Percentiles rank a stretch among this genome's conserved stretches.
These are phyloP conservation scores for Miniopterus natalensis DNA, from an alignment of 2,113 vertebrate species.

Conservation along the genomic window DNA sequence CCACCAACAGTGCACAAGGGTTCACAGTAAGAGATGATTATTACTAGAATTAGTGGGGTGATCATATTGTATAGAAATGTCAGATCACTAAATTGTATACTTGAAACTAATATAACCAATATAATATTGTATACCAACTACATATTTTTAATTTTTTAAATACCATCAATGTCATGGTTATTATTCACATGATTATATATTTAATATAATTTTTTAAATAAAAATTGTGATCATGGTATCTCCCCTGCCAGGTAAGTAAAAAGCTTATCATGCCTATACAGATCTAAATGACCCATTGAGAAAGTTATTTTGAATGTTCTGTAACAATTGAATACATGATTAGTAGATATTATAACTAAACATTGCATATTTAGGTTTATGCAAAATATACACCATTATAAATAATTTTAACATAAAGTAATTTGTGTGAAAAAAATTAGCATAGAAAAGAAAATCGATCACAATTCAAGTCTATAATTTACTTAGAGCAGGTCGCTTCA, in stretches of 20 bases:
- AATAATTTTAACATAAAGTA: background rate
- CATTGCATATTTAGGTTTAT: background rate
- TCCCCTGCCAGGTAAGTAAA: background rate
- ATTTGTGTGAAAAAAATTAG: background rate
- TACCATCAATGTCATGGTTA: background rate
- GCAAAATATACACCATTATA: background rate
- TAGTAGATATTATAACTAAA: background rate
- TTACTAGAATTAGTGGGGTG: background rate
- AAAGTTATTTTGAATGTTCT: background rate
- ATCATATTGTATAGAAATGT: background rate
- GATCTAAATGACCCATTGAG: background rate
- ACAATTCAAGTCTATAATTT: constrained; percentile 28
- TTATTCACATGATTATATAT: background rate
- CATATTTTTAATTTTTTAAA: background rate
- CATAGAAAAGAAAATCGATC: background rate
- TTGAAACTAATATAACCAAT: background rate
- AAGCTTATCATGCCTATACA: background rate
- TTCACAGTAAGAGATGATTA: background rate
- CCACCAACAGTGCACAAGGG: background rate
- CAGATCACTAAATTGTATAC: background rate
- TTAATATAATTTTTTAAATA: background rate
- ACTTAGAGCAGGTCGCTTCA: background rate
- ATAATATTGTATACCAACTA: background rate
- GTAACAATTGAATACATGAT: background rate
- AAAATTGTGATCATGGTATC: background rate